Base-by-base conservation (phyloP, 35 echinoderm and acorn worm species). In the Heliocidaris erythrogramma region DNA sequence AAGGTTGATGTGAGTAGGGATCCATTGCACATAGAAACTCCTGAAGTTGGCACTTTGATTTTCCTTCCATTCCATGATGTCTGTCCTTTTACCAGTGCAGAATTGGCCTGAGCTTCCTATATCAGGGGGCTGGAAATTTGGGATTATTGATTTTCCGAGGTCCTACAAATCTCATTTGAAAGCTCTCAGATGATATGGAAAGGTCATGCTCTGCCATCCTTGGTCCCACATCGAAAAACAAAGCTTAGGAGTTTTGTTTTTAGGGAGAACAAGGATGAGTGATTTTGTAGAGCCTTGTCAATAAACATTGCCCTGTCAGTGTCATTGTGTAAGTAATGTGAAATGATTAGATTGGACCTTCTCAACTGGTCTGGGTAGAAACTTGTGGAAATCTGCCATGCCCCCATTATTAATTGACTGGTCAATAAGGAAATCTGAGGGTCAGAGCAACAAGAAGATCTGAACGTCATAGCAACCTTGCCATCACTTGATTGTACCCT, bases 151-250 rank as follows among this genome's bases (percentile, higher is more conserved):
- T 78, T 78, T 78, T 78, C 27, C 18, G 4, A 78, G 7, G 17
- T 78, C 65, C 65, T 78, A 27, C 65, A 78, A 78, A 78, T 78
- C 65, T 78, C 21, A 78, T 90, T 90, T 90, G 48, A 90, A 42
- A 42, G 32, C 13, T 16, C 5, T 4, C 48, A 90, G 32, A 31
- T 42, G 48, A 48, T 14, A 90, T 30, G 27, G 6, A 48, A 90
- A 90, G 32, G 88, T 90, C 32, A 56, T 56, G 14, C 52, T 56
- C 52, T 56, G 14, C 14, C 52, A 78, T 78, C 21, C 65, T 7
- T 69, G 61, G 17, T n/a, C 65, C 65, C 27, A 21, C 65, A 78
- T 56, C 52, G 21, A 78, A 78, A 78, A 21, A 78, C 14, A 78
- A 78, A 78, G 21, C 65, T 27, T 2, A 24, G 65, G 0, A n/a